Evolutionary conservation across 2,797 vertebrate species (phyloP).

Genomic region (Hipposideros larvatus): DNA sequence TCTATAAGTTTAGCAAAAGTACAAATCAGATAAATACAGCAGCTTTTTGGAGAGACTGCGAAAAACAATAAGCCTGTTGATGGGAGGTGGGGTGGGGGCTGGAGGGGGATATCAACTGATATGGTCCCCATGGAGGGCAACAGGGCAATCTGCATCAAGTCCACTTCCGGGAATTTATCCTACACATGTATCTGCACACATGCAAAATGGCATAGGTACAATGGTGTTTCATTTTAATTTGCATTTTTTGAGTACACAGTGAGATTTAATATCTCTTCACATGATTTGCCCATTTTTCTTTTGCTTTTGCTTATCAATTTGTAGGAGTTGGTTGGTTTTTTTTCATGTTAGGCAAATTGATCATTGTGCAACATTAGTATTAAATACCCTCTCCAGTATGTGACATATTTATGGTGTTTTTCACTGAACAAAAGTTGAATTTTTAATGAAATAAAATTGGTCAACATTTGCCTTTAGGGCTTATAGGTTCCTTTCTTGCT

Average conservation of each 20-base stretch:
- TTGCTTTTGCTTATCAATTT: background rate
- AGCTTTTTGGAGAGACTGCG: background rate
- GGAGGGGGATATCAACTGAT: background rate
- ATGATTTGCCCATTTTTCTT: background rate
- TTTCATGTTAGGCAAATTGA: background rate
- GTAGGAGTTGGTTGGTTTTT: background rate
- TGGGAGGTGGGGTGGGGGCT: too few species aligned
- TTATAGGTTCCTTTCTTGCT: background rate
- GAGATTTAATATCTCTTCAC: background rate
- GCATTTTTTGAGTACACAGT: background rate
- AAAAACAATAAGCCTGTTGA: background rate
- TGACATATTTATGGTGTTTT: background rate
- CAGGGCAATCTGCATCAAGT: background rate
- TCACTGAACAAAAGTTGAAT: background rate
- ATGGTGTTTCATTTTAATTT: background rate
- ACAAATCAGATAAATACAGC: background rate
- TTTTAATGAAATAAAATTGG: constrained; percentile 35
- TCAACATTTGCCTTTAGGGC: constrained; percentile 19
- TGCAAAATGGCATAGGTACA: background rate
- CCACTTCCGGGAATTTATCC: background rate
- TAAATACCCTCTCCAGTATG: constrained; percentile 31
- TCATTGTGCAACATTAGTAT: background rate
- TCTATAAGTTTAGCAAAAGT: background rate
- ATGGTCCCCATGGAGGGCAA: background rate
- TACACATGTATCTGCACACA: background rate